A percentile compares a stretch with the other conserved stretches of the same genome.
Conservation (phyloP, 2,797 vertebrate genomes). For the Eurystomus glaucurus region DNA sequence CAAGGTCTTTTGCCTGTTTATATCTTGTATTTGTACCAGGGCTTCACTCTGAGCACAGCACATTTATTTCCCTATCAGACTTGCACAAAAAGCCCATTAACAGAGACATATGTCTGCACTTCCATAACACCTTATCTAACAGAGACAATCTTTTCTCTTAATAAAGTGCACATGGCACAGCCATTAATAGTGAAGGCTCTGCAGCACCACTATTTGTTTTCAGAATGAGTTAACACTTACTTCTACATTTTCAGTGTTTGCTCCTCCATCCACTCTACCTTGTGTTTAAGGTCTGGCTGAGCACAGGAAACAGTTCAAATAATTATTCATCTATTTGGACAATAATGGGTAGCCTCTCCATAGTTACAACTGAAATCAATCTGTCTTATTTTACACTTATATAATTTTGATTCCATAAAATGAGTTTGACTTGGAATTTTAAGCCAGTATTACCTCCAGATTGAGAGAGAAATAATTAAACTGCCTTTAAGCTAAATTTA, state of each 20-base stretch:
- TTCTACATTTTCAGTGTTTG: conserved; percentile 51
- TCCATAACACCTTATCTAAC: conserved; percentile 53
- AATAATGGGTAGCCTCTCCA: conserved; percentile 5
- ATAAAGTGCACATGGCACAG: conserved; percentile 27
- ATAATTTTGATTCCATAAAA: neutral
- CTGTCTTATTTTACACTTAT: neutral
- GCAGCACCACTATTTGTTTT: conserved; percentile 53
- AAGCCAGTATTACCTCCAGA: neutral
- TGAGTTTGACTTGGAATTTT: neutral
- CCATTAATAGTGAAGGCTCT: conserved; percentile 41
- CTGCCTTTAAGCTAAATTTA: conserved; percentile 44
- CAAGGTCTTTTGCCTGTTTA: rapidly evolving
- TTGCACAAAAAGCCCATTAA: conserved; percentile 40
- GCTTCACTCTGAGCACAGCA: neutral
- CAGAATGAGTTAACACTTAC: conserved; percentile 36
- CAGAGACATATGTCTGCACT: neutral
- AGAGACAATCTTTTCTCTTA: conserved; percentile 55
- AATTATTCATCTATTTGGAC: conserved; percentile 43
- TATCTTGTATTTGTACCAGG: neutral
- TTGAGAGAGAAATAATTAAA: conserved; percentile 47
- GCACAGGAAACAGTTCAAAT: conserved; percentile 27
- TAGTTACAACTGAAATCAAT: neutral
- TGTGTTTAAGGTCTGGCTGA: conserved; percentile 26
- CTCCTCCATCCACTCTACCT: neutral
- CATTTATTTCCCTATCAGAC: conserved; percentile 22